Evolutionary conservation across 2,888 invertebrate species (phyloP), one percentile per base, ranked within the genome.

Genomic region (Trichopoda pennipes): DNA sequence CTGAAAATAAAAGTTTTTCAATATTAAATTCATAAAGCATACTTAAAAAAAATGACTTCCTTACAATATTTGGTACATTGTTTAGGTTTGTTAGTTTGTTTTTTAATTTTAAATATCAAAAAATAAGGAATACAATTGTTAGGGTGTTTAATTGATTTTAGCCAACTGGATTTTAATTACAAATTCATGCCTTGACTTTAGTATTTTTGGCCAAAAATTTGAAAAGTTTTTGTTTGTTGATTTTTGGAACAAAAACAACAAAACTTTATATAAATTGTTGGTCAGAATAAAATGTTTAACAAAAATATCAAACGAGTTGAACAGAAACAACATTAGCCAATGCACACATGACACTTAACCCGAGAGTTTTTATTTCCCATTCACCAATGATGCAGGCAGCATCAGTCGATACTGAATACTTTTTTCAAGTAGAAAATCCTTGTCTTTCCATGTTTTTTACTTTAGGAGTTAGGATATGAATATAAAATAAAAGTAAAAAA

Each of bases 161-260:
- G 68, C 47, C 58, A 70, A 74, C 47, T 55, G 53, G 38, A 49
- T 74, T 70, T 81, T 81, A 81, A 81, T 81, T 78, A 81, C 78
- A 28, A 69, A 74, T 78, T 74, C 53, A 81, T 78, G 64, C 53
- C 44, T 68, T 74, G 38, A 58, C 63, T 58, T 44, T 56, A 51
- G 49, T 44, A 28, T 23, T 49, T 56, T 56, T 16, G 14, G 21
- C 17, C 21, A 47, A 17, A 56, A 56, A 19, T 19, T 61, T 7
- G 10, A 14, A 51, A 9, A 51, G 51, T 47, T 42, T 63, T 63
- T 49, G 17, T 3, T 32, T 19, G 14, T 35, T 47, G 14, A 7
- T 66, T 70, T 49, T 32, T 47, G 23, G 17, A 51, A 58, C 23
- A 44, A 32, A 19, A n/a, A 23, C 23, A 38, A 35, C 44, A 69